Evolutionary conservation across 2,888 invertebrate species (phyloP), one percentile per base, ranked within the genome.

Genomic region (Gari tellinella): DNA sequence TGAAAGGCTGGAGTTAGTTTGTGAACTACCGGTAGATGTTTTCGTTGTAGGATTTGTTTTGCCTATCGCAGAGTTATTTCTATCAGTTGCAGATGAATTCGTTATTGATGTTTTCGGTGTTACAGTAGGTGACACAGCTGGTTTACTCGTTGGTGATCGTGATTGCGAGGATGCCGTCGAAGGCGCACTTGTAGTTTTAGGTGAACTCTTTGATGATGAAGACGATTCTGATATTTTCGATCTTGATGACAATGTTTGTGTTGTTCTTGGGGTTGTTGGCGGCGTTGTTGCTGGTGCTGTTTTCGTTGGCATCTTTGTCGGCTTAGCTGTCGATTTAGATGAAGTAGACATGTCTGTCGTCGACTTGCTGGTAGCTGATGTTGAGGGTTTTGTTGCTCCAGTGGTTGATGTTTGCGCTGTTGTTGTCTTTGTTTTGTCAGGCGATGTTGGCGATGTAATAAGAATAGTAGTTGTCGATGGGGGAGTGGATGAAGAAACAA

Each of bases 151-250:
- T 7, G 31, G 10, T 31, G 10, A 31, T 31, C 31, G 15, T n/a
- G n/a, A 17, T 19, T 52, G 25, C 10, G 14, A 23, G 5, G 41
- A 53, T 25, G 10, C 19, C 17, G 7, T 31, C 12, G 23, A 38
- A 45, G 38, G 7, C 23, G 48, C 15, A 37, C 12, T 31, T 40
- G 43, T 57, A 25, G 51, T 48, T 37, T 55, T 23, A 15, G 41
- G 12, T 21, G 51, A n/a, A n/a, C n/a, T n/a, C n/a, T n/a, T 67
- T 51, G 61, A 37, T 43, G 52, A 37, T 56, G 55, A 4, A n/a
- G 62, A 17, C 21, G 61, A 45, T 46, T 14, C 12, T 52, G 55
- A 4, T 15, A 57, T 51, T 46, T 40, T 21, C 17, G 40, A 14
- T 23, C 7, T 38, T 51, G 17, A 14, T 23, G 40, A 12, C 41